A percentile compares a stretch with the other conserved stretches of the same genome.
phyloP scores from a whole-genome alignment of 2,797 vertebrate species.

The Lutjanus campechanus region DNA sequence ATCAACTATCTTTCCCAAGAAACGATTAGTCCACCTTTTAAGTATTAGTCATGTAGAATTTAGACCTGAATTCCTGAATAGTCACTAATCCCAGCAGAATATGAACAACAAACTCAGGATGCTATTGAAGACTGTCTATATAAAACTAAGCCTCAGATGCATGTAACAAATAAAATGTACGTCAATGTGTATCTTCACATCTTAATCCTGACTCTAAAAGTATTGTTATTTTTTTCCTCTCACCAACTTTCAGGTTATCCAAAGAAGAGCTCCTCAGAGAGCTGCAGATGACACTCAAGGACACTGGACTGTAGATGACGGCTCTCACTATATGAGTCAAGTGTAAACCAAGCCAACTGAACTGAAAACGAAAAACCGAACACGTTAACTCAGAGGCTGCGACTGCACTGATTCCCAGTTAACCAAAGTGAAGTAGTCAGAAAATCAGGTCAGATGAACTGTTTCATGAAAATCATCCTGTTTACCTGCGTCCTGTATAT shows the following conservation, averaged over 20 bases:
- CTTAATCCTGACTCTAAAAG: background rate
- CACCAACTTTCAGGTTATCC: conserved; percentile 77
- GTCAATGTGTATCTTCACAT: background rate
- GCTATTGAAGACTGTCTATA: background rate
- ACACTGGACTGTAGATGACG: conserved; percentile 87
- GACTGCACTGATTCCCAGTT: conserved; percentile 12
- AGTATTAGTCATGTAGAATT: background rate
- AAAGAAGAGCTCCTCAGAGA: conserved; percentile 80
- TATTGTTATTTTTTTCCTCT: conserved; percentile 22
- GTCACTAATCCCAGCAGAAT: background rate
- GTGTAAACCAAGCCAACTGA: conserved; percentile 70
- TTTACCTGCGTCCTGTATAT: conserved; percentile 19
- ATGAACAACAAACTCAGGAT: background rate
- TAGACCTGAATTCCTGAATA: background rate
- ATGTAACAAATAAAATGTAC: background rate
- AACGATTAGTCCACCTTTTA: too few relatives aligned
- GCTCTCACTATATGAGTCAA: conserved; percentile 89
- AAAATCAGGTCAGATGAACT: conserved; percentile 11
- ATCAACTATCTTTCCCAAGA: too few relatives aligned
- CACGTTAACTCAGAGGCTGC: conserved; percentile 28
- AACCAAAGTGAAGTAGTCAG: conserved; percentile 29
- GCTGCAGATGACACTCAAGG: conserved; percentile 81
- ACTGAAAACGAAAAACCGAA: conserved; percentile 16
- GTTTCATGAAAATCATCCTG: background rate
- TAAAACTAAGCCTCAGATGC: background rate